Conservation (phyloP, 2,797 vertebrate genomes). For the Scleropages formosus region DNA sequence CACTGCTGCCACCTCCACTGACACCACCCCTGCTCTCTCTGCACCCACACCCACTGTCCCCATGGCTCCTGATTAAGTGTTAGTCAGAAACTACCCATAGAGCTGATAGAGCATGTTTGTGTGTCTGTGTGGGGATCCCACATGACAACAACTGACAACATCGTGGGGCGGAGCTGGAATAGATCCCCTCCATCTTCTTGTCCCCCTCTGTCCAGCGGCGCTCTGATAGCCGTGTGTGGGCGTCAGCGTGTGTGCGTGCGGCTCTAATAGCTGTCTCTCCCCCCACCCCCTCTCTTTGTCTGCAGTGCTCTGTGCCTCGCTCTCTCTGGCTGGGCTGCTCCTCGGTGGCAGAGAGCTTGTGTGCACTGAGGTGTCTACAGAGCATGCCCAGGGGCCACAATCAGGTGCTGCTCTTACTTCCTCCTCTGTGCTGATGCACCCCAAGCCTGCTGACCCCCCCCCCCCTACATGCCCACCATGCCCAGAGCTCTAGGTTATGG, state of each 20-base stretch:
- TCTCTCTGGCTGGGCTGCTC: slow-evolving; percentile 99
- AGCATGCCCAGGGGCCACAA: slow-evolving; percentile 98
- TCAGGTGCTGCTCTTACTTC: slow-evolving; percentile 75
- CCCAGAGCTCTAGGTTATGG: background rate
- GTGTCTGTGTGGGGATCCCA: background rate
- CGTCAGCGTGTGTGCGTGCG: slow-evolving; percentile 21
- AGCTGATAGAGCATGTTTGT: background rate
- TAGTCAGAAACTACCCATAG: background rate
- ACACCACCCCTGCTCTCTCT: background rate
- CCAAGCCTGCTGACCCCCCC: background rate
- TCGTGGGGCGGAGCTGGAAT: background rate
- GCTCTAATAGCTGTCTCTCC: slow-evolving; percentile 70
- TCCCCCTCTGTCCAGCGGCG: background rate
- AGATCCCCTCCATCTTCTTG: background rate
- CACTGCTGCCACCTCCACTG: slow-evolving; percentile 4
- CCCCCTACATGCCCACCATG: background rate
- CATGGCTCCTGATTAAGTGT: background rate
- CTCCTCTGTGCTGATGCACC: slow-evolving; percentile 38
- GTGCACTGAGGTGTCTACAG: slow-evolving; percentile 99
- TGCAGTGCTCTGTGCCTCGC: slow-evolving; percentile 99
- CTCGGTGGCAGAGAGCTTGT: slow-evolving; percentile 99
- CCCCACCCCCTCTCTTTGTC: slow-evolving; percentile 50
- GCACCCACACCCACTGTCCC: background rate
- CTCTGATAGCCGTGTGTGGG: background rate
- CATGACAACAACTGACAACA: background rate